A percentile compares a stretch with the other conserved stretches of the same genome.
Conservation (phyloP, 2,113 vertebrate species). For the Centrocercus urophasianus region DNA sequence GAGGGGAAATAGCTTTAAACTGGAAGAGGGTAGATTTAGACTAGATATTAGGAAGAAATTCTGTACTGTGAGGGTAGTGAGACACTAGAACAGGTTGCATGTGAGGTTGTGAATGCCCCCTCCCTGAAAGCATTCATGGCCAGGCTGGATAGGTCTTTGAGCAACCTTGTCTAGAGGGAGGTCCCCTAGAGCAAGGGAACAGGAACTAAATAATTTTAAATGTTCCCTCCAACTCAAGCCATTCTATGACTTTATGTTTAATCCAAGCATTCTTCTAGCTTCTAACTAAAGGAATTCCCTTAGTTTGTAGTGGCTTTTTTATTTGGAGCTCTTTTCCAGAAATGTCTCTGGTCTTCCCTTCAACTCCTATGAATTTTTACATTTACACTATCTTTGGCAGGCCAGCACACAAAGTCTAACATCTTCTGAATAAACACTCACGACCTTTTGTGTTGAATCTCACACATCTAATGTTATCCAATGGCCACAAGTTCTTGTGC, state of each 20-base stretch:
- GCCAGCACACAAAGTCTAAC: neutral
- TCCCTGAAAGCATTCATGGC: no score
- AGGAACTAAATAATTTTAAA: no score
- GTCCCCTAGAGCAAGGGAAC: no score
- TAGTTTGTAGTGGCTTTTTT: neutral
- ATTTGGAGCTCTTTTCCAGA: neutral
- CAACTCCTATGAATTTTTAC: neutral
- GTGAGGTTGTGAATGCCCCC: no score
- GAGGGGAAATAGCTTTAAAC: no score
- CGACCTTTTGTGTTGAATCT: neutral
- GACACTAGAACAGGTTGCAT: no score
- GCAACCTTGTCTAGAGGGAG: no score
- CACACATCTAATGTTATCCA: neutral
- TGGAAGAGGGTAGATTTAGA: no score
- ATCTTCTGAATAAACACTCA: neutral
- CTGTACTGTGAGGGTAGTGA: no score
- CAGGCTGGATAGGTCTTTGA: no score
- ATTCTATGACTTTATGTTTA: neutral
- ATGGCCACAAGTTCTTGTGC: neutral
- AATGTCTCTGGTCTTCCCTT: neutral
- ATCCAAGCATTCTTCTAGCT: neutral
- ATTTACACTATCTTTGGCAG: neutral
- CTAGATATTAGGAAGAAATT: no score
- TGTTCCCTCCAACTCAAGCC: no score
- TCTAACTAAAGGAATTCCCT: neutral